Evolutionary conservation across 2,888 invertebrate species (phyloP).

Genomic region (Papilio elwesi): DNA sequence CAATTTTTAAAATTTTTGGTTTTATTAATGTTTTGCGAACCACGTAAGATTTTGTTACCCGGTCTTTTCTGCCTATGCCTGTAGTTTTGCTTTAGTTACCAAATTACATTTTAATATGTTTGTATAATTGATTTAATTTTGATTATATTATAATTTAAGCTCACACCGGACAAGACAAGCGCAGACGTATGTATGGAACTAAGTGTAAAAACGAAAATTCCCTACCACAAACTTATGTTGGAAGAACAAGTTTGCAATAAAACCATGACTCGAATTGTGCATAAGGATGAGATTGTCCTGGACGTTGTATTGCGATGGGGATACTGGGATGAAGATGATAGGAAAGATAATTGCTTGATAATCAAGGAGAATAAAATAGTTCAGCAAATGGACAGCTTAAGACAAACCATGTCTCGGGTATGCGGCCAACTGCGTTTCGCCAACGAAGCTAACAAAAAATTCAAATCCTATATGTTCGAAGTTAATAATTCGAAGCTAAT

Average conservation of each 20-base stretch:
- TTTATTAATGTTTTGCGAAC: too few relatives aligned
- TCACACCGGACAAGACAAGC: constrained; percentile 91
- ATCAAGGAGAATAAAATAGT: constrained; percentile 82
- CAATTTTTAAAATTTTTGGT: too few relatives aligned
- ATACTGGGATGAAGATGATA: constrained; percentile 94
- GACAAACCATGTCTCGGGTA: constrained; percentile 85
- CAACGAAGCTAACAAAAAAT: constrained; percentile 88
- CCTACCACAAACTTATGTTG: constrained; percentile 88
- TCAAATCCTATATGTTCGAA: constrained; percentile 91
- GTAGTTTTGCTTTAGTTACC: too few relatives aligned
- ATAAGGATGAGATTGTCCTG: constrained; percentile 88
- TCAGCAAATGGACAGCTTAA: constrained; percentile 78
- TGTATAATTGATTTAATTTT: too few relatives aligned
- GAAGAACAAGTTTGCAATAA: constrained; percentile 92
- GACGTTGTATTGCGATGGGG: constrained; percentile 92
- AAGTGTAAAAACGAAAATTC: constrained; percentile 85
- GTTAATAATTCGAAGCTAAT: constrained; percentile 90
- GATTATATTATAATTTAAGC: constrained; percentile 64
- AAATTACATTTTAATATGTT: too few relatives aligned
- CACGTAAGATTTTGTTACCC: too few relatives aligned
- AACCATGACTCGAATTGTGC: constrained; percentile 89
- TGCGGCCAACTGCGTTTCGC: constrained; percentile 92
- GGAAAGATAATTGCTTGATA: constrained; percentile 91
- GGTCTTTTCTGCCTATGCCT: too few relatives aligned
- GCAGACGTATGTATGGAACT: constrained; percentile 90